Conservation (phyloP, 2,888 invertebrate species). For the Nomada flava region DNA sequence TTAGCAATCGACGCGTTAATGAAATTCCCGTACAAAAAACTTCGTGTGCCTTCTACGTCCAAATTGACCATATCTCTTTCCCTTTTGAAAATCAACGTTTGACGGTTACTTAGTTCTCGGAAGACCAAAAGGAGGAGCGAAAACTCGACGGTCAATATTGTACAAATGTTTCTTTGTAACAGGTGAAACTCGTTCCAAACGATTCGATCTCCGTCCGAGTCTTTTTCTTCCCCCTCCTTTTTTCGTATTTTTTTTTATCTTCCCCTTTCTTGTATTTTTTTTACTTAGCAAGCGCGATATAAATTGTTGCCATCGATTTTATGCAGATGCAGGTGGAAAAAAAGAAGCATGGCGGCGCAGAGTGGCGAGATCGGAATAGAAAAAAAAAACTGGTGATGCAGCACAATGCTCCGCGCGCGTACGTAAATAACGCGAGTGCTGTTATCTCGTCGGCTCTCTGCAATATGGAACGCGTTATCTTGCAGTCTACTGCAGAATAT, state of each 20-base stretch:
- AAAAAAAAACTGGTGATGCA: constrained; percentile 49
- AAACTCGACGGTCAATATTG: neutral
- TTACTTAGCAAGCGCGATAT: neutral
- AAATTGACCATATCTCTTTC: constrained; percentile 5
- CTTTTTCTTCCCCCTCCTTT: neutral
- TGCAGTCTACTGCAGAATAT: constrained; percentile 62
- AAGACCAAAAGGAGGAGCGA: neutral
- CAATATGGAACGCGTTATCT: constrained; percentile 71
- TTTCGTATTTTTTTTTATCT: too few relatives aligned
- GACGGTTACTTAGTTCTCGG: neutral
- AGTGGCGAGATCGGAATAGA: constrained; percentile 12
- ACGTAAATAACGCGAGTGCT: constrained; percentile 62
- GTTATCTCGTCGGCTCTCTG: constrained; percentile 64
- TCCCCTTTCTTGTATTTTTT: neutral
- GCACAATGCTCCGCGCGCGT: constrained; percentile 51
- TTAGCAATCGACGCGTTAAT: constrained; percentile 64
- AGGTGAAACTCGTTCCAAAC: neutral
- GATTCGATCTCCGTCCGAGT: neutral
- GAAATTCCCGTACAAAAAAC: constrained; percentile 30
- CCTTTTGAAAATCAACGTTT: neutral
- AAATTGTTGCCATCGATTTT: constrained; percentile 5
- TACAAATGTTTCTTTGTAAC: neutral
- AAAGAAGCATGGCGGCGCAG: neutral
- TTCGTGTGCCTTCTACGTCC: neutral
- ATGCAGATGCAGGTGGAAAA: neutral